Evolutionary conservation across 2,113 vertebrate species (phyloP), one percentile per base, ranked within the genome.

Genomic region (Onychostruthus taczanowskii): DNA sequence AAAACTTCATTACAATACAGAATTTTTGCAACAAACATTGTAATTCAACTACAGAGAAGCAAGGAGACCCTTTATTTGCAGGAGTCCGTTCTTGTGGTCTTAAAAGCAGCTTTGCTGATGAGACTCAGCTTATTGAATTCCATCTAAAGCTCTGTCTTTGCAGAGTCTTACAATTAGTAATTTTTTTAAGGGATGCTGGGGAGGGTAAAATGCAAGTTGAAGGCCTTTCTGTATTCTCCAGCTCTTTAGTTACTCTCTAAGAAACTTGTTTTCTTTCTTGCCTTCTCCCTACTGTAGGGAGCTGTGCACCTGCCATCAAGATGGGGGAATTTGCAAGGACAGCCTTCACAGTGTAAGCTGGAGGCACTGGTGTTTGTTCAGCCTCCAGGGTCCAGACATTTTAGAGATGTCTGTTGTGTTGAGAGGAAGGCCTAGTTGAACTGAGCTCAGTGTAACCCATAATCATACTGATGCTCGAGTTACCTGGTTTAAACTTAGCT

Each of bases 191-290:
- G 28, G 14, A 3, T 61, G 33, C 23, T 44, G 16, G 39, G 72
- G 23, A 89, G 64, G 43, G 23, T 20, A 58, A n/a, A 33, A n/a
- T 62, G 31, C 50, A 67, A 47, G 0, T 62, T 70, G 31, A 27
- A 47, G 56, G n/a, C 58, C 63, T 79, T 79, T 87, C 52, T 90
- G 13, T 91, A 5, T 87, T 89, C 56, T 85, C 33, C 39, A 79
- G 24, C 53, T 83, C 26, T 73, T 76, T 8, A 56, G 18, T 83
- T 91, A 24, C 53, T 86, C 59, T 90, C 86, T 62, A 9, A 58
- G 89, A 94, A 31, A 75, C 24, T 68, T 84, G 27, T 89, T 95
- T 95, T 74, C 74, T 90, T 87, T 96, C 84, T 63, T 90, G 73
- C 93, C 89, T 84, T 92, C 91, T 96, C 93, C 93, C 87, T 94